Base-by-base conservation (phyloP, 2,113 vertebrate species). In the Lepus europaeus region DNA sequence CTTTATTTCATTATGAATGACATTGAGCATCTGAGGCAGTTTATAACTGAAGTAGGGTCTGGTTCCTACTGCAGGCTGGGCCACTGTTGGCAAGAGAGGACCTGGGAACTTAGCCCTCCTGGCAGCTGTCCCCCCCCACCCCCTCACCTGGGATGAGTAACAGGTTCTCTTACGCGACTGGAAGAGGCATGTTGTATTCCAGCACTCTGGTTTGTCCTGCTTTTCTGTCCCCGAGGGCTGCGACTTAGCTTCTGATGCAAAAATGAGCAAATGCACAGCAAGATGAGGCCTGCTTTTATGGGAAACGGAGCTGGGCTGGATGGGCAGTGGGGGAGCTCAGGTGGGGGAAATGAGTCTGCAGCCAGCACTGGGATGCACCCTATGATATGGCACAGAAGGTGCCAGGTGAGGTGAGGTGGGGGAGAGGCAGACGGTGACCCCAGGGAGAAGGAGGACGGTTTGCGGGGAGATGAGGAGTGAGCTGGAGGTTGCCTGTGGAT, bases 171-270 rank as follows among this genome's bases (percentile, higher is more conserved):
- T 25, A 36, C 51, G 79, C 11, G 73, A 78, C 89, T 89, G 90
- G 95, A 83, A 95, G 90, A 97, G 79, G 53, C 87, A 36, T 84
- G 90, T 90, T 92, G 82, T 80, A 68, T 83, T 93, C 79, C 87
- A 72, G 66, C 39, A 84, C 81, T 93, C 95, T 92, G 80, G 95
- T 95, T 87, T 91, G 92, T 95, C 95, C 90, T 93, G 96, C 92
- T 94, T 87, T 59, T 85, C 87, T 72, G 90, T 96, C 87, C 72
- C 93, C 25, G 36, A 80, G 94, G 89, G 93, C 53, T 95, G 76
- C 49, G 61, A 66, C 89, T 91, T 93, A 84, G 91, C 83, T 66
- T 93, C 80, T 25, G 61, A 81, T 27, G 53, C 36, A 39, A 72
- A 84, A 73, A 39, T 33, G 29, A 83, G 83, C 31, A 73, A 77